These are phyloP conservation scores for Hepsetus odoe DNA, from an alignment of 2,113 vertebrate genomes.

Conservation along the genomic window DNA sequence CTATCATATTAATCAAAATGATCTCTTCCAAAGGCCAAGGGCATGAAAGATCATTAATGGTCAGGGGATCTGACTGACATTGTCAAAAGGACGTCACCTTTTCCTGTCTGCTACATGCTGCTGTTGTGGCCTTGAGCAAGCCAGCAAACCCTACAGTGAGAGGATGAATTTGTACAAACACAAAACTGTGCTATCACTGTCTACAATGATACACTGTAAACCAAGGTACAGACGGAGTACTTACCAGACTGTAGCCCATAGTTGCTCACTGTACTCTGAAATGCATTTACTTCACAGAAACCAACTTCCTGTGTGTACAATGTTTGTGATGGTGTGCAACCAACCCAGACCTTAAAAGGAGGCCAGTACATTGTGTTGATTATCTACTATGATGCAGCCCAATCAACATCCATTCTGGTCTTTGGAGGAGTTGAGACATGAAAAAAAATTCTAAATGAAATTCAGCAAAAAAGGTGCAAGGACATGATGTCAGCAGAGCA, in stretches of 20 bases:
- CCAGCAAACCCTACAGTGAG: not conserved
- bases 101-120: no score
- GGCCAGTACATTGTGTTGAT: slow-evolving; percentile 11
- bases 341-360: slow-evolving; percentile 14
- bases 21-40: not conserved
- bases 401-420: slow-evolving; percentile 28
- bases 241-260: not conserved
- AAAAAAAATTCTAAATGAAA: not conserved
- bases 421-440: not conserved
- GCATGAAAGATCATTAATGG: not conserved
- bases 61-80: not conserved
- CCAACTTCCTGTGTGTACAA: not conserved
- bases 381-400: not conserved
- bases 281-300: not conserved
- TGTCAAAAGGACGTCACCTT: no score
- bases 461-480: not conserved
- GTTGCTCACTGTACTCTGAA: not conserved
- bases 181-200: not conserved
- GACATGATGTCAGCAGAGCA: not conserved
- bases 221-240: not conserved
- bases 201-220: not conserved
- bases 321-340: not conserved
- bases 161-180: not conserved
- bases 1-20: not conserved
- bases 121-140: not conserved